Conservation (phyloP, 1,140 invertebrate species). For the Drosophila ficusphila region DNA sequence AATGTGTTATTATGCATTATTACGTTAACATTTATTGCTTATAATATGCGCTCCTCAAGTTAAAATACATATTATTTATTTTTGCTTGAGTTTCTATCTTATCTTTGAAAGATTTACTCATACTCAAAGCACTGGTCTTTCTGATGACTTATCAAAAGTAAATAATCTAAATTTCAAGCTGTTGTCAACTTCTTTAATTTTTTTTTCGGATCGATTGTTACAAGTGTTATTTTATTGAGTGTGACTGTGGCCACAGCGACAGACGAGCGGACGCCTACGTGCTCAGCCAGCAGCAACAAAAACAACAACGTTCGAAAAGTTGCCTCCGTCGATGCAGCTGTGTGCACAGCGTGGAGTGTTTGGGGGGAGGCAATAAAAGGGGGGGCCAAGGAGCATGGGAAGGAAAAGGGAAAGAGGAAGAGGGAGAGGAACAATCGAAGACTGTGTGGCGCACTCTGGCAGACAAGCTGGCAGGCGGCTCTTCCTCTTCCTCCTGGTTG, state of each 20-base stretch:
- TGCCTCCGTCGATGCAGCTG: constrained; percentile 42
- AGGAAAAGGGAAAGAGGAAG: background rate
- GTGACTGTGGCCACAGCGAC: constrained; percentile 20
- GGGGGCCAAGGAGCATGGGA: background rate
- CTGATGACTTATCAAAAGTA: background rate
- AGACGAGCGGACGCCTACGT: constrained; percentile 76
- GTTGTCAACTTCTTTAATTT: background rate
- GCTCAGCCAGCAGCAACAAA: constrained; percentile 52
- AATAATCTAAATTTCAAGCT: background rate
- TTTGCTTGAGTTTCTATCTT: background rate
- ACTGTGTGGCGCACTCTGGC: constrained; percentile 73
- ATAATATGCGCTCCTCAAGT: too few species aligned
- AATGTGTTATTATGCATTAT: too few species aligned
- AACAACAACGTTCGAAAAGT: constrained; percentile 13
- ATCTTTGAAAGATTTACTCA: background rate
- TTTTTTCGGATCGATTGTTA: too few species aligned
- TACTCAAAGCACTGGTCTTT: background rate
- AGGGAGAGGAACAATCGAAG: constrained; percentile 22
- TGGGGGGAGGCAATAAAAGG: background rate
- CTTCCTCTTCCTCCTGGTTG: constrained; percentile 35
- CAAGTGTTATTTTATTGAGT: background rate
- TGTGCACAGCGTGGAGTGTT: constrained; percentile 41
- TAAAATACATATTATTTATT: background rate
- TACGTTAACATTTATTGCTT: too few species aligned
- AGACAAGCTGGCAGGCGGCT: constrained; percentile 75